These are phyloP conservation scores for Globia sparganii DNA, from an alignment of 2,888 invertebrate species.

Conservation along the genomic window DNA sequence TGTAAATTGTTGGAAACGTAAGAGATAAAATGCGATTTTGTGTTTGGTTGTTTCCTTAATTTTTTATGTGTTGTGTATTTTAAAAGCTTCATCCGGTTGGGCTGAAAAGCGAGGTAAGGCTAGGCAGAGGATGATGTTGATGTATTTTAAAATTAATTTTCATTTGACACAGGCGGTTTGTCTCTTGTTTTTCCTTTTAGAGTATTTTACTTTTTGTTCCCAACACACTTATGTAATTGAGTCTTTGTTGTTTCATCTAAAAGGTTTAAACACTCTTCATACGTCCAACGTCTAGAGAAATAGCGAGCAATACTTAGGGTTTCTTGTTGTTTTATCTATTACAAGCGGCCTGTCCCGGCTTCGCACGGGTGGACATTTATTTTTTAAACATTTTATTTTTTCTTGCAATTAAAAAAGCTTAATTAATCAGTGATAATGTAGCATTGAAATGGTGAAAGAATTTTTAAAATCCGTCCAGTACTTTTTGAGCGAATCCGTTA, in stretches of 20 bases:
- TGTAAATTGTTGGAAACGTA: slow-evolving; percentile 19
- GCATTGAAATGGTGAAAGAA: too few relatives aligned
- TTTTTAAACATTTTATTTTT: too few relatives aligned
- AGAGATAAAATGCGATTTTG: neutral
- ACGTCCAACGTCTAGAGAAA: neutral
- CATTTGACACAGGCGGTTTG: neutral
- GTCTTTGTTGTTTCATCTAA: neutral
- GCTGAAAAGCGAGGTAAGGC: neutral
- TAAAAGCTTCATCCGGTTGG: neutral
- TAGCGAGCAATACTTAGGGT: neutral
- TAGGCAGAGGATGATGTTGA: too few relatives aligned
- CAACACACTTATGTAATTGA: neutral
- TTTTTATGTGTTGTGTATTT: neutral
- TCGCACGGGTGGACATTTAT: too few relatives aligned
- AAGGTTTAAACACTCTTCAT: neutral
- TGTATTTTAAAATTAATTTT: neutral
- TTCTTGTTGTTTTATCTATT: neutral
- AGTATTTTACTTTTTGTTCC: neutral
- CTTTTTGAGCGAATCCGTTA: too few relatives aligned
- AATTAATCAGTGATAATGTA: too few relatives aligned
- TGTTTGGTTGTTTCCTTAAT: neutral
- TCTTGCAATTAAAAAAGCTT: too few relatives aligned
- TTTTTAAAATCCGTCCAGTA: too few relatives aligned
- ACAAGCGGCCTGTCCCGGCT: too few relatives aligned
- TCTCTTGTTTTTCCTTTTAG: neutral